Percentiles rank a stretch among this genome's conserved stretches.
These are phyloP conservation scores for Meiosimyza decipiens DNA, from an alignment of 2,888 invertebrate species.

Conservation along the genomic window DNA sequence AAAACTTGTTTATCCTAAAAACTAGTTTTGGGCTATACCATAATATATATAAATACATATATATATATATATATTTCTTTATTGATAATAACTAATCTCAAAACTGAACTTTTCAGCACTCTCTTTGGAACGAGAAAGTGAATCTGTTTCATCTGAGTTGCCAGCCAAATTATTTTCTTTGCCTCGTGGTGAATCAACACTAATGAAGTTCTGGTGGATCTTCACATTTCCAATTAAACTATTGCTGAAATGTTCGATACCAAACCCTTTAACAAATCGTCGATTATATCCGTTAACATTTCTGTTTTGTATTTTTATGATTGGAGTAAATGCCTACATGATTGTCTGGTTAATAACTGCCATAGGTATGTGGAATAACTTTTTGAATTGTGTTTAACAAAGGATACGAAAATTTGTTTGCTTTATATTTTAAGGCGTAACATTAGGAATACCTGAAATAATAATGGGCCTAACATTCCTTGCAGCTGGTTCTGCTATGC, in stretches of 20 bases:
- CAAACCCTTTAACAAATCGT: slow-evolving; percentile 72
- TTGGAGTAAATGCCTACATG: slow-evolving; percentile 82
- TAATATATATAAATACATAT: too few species aligned
- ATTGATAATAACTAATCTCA: not conserved
- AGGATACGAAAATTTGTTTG: not conserved
- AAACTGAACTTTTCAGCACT: slow-evolving; percentile 28
- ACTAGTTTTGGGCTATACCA: too few species aligned
- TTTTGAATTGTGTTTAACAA: not conserved
- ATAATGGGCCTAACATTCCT: slow-evolving; percentile 89
- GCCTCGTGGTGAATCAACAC: slow-evolving; percentile 54
- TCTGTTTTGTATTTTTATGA: slow-evolving; percentile 84
- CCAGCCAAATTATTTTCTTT: slow-evolving; percentile 63
- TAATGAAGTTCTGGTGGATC: slow-evolving; percentile 70
- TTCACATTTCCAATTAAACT: slow-evolving; percentile 77
- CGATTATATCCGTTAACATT: slow-evolving; percentile 79
- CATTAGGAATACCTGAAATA: slow-evolving; percentile 81
- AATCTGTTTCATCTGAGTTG: slow-evolving; percentile 27
- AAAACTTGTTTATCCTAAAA: too few species aligned
- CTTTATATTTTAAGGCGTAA: slow-evolving; percentile 69
- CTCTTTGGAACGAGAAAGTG: slow-evolving; percentile 12
- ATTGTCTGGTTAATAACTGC: slow-evolving; percentile 90
- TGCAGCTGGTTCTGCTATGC: slow-evolving; percentile 87
- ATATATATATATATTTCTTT: too few species aligned
- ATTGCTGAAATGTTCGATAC: slow-evolving; percentile 74
- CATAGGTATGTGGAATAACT: slow-evolving; percentile 71